phyloP scores from a whole-genome alignment of 2,888 invertebrate genomes.

The Xestia sexstrigata region DNA sequence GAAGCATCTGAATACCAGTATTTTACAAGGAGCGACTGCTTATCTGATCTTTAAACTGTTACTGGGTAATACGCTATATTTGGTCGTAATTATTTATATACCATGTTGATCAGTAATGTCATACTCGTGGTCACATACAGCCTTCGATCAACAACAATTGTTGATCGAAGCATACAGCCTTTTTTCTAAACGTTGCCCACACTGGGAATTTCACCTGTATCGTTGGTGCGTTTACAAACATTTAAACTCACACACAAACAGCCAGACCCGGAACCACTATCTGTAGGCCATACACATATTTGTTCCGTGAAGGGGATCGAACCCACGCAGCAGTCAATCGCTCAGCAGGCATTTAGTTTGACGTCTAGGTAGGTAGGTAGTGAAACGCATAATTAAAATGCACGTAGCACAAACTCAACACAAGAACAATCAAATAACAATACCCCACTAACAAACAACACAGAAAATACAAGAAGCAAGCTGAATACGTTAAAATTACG shows the following conservation, averaged over 20 bases:
- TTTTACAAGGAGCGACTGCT: not conserved
- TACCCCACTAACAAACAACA: conserved; percentile 30
- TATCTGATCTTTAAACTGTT: not conserved
- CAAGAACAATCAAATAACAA: conserved; percentile 34
- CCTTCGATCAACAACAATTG: too few species aligned
- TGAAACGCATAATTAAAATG: not conserved
- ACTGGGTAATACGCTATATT: not conserved
- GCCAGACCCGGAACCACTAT: not conserved
- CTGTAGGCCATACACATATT: not conserved
- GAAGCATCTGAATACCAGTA: not conserved
- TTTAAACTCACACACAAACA: not conserved
- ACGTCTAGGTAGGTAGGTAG: not conserved
- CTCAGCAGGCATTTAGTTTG: not conserved
- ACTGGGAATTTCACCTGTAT: not conserved
- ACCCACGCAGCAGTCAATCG: not conserved
- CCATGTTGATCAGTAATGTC: not conserved
- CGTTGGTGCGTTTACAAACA: not conserved
- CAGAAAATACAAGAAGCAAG: conserved; percentile 28
- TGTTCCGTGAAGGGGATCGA: not conserved
- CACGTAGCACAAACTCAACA: not conserved
- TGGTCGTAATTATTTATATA: not conserved
- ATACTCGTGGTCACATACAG: not conserved
- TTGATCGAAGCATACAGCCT: too few species aligned
- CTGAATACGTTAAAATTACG: conserved; percentile 69
- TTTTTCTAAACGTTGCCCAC: not conserved